A percentile compares a stretch with the other conserved stretches of the same genome.
phyloP scores from a whole-genome alignment of 2,113 vertebrate species.

The Aldabrachelys gigantea region DNA sequence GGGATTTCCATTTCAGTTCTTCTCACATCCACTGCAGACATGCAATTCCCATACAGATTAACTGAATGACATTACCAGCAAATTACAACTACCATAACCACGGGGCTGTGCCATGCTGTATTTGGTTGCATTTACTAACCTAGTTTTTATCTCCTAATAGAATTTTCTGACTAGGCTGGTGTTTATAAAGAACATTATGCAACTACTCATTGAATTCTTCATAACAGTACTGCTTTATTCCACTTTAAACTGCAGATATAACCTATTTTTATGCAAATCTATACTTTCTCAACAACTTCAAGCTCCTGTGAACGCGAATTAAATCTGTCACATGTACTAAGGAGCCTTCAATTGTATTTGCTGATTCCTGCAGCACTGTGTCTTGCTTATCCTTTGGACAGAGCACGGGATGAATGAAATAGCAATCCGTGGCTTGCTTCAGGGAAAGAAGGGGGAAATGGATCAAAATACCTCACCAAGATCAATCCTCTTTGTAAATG shows the following conservation, averaged over 20 bases:
- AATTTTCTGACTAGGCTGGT: slow-evolving; percentile 24
- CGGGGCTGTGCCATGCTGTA: background rate
- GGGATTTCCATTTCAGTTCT: background rate
- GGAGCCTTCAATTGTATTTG: slow-evolving; percentile 61
- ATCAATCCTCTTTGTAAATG: background rate
- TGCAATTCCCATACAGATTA: background rate
- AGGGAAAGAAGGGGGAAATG: slow-evolving; percentile 15
- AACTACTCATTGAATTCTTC: slow-evolving; percentile 62
- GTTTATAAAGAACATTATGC: slow-evolving; percentile 18
- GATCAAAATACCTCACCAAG: background rate
- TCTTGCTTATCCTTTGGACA: background rate
- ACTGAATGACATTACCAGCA: background rate
- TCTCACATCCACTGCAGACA: background rate
- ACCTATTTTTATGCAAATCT: slow-evolving; percentile 64
- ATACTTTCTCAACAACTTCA: slow-evolving; percentile 57
- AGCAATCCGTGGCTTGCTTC: background rate
- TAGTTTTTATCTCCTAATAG: slow-evolving; percentile 18
- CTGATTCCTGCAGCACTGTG: slow-evolving; percentile 40
- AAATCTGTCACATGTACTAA: slow-evolving; percentile 56
- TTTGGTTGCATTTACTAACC: background rate
- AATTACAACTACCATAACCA: background rate
- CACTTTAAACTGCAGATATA: slow-evolving; percentile 47
- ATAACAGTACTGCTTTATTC: slow-evolving; percentile 18
- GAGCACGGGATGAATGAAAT: slow-evolving; percentile 26
- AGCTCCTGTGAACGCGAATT: slow-evolving; percentile 56